These are phyloP conservation scores for Resseliella maxima DNA, from an alignment of 2,888 invertebrate species.

Conservation along the genomic window DNA sequence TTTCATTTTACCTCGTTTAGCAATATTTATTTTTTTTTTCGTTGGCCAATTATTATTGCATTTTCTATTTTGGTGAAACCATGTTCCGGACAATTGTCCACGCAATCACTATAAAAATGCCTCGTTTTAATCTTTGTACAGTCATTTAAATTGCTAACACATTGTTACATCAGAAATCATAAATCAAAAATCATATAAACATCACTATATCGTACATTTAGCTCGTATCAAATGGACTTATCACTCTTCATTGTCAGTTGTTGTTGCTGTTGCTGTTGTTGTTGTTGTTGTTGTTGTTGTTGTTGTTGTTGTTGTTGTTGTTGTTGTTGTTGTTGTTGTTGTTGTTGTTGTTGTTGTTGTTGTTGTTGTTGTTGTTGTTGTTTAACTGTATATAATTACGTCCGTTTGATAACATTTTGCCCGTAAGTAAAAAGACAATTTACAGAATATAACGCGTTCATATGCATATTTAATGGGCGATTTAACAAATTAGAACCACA, in stretches of 20 bases:
- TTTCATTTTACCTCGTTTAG: too few relatives aligned
- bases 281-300: too few relatives aligned
- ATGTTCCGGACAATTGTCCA: background rate
- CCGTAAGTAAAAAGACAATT: background rate
- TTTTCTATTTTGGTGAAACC: background rate
- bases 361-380: too few relatives aligned
- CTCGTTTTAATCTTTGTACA: conserved; percentile 17
- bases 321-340: too few relatives aligned
- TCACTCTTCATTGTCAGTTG: background rate
- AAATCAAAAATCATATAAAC: too few relatives aligned
- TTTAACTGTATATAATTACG: background rate
- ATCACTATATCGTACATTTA: background rate
- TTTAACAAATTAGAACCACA: background rate
- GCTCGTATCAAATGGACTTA: background rate
- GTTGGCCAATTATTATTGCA: too few relatives aligned
- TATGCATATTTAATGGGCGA: background rate
- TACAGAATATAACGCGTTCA: background rate
- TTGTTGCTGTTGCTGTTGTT: too few relatives aligned
- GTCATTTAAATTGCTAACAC: background rate
- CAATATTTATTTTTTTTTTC: too few relatives aligned
- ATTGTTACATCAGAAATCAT: conserved; percentile 1
- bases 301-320: too few relatives aligned
- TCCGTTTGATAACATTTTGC: background rate
- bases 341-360: too few relatives aligned
- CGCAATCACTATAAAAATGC: background rate